Evolutionary conservation across 2,797 vertebrate species (phyloP).

Genomic region (Amazona finschi): DNA sequence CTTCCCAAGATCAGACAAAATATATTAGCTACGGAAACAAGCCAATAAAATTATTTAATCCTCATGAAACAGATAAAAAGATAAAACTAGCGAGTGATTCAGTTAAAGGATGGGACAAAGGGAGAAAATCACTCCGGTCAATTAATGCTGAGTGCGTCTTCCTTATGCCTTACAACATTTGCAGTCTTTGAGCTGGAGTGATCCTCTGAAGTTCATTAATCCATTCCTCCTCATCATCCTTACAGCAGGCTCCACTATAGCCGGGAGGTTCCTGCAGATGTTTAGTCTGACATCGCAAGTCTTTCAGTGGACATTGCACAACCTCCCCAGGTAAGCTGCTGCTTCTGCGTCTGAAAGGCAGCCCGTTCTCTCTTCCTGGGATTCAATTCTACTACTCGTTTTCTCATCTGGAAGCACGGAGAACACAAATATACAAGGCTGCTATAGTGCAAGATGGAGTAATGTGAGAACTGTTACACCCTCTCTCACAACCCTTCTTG

Average conservation of each 20-base stretch:
- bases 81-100: conserved; percentile 8
- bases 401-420: neutral
- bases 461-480: neutral
- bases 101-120: neutral
- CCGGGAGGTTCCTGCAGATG: neutral
- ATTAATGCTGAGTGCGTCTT: neutral
- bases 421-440: neutral
- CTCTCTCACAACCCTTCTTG: neutral
- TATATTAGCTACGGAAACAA: conserved; percentile 31
- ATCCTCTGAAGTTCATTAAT: neutral
- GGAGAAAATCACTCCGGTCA: neutral
- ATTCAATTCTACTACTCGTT: neutral
- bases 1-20: conserved; percentile 51
- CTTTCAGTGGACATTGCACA: neutral
- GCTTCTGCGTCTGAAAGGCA: neutral
- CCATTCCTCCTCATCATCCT: neutral
- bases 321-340: neutral
- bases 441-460: neutral
- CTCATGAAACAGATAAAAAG: conserved; percentile 37
- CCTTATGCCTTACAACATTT: neutral
- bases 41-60: conserved; percentile 23
- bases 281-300: neutral
- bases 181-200: neutral
- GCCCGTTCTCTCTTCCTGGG: neutral
- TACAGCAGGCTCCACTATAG: neutral